phyloP scores from a whole-genome alignment of 2,888 invertebrate species.

The Microctonus brassicae region DNA sequence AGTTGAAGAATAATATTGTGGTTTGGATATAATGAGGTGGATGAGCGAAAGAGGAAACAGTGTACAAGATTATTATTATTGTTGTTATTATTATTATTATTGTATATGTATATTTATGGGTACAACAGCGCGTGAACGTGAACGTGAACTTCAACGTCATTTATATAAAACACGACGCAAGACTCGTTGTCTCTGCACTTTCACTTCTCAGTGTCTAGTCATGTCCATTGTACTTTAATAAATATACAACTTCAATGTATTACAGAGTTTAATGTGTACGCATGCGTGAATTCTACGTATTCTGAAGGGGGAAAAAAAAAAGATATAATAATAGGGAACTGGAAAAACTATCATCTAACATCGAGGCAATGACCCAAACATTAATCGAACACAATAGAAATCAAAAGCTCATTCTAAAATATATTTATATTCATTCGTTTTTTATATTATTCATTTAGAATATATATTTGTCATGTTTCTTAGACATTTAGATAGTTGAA shows the following conservation, averaged over 20 bases:
- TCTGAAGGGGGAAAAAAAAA: too few species aligned
- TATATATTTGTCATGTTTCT: too few species aligned
- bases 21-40: background rate
- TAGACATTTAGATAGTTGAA: too few species aligned
- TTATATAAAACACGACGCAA: slow-evolving; percentile 51
- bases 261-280: background rate
- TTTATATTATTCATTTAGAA: background rate
- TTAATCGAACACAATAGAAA: too few species aligned
- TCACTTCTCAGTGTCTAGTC: slow-evolving; percentile 57
- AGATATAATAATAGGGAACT: too few species aligned
- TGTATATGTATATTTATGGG: background rate
- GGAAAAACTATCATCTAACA: too few species aligned
- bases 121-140: slow-evolving; percentile 48
- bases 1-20: background rate
- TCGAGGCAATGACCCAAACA: slow-evolving; percentile 68
- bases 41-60: background rate
- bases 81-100: background rate
- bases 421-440: background rate
- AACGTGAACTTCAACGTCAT: slow-evolving; percentile 63
- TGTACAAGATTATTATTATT: background rate
- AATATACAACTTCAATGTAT: background rate
- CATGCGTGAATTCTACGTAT: background rate
- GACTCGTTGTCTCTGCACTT: slow-evolving; percentile 57
- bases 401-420: too few species aligned
- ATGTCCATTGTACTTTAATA: too few species aligned